These are phyloP conservation scores for Clarias magur DNA, from an alignment of 2,113 vertebrate species.

Conservation along the genomic window DNA sequence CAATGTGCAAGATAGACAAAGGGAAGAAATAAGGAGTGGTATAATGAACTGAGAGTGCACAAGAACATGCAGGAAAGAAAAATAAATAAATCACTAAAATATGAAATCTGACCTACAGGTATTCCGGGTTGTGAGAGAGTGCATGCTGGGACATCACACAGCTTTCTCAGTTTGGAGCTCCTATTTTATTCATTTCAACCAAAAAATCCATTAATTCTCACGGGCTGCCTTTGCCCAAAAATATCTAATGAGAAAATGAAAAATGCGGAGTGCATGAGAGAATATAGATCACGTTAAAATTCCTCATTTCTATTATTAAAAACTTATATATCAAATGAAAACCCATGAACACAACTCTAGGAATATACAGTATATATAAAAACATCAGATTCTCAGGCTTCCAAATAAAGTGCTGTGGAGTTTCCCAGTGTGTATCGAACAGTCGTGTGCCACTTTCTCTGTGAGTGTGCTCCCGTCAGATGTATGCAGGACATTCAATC, in stretches of 20 bases:
- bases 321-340: slow-evolving; percentile 6
- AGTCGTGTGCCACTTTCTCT: neutral
- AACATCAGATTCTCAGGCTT: slow-evolving; percentile 26
- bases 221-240: neutral
- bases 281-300: slow-evolving; percentile 1
- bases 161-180: neutral
- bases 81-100: neutral
- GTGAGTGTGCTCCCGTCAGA: neutral
- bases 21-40: neutral
- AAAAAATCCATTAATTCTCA: neutral
- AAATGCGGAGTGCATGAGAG: neutral
- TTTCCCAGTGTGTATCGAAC: slow-evolving; percentile 23
- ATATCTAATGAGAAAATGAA: slow-evolving; percentile 2
- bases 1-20: neutral
- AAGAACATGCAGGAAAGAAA: neutral
- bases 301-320: neutral
- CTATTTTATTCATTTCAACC: neutral
- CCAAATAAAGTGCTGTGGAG: slow-evolving; percentile 20
- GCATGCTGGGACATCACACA: neutral
- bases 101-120: neutral
- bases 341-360: slow-evolving; percentile 33
- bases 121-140: neutral
- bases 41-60: neutral
- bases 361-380: neutral
- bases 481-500: slow-evolving; percentile 39